Evolutionary conservation across 2,797 vertebrate species (phyloP).

Genomic region (Graptemys geographica): DNA sequence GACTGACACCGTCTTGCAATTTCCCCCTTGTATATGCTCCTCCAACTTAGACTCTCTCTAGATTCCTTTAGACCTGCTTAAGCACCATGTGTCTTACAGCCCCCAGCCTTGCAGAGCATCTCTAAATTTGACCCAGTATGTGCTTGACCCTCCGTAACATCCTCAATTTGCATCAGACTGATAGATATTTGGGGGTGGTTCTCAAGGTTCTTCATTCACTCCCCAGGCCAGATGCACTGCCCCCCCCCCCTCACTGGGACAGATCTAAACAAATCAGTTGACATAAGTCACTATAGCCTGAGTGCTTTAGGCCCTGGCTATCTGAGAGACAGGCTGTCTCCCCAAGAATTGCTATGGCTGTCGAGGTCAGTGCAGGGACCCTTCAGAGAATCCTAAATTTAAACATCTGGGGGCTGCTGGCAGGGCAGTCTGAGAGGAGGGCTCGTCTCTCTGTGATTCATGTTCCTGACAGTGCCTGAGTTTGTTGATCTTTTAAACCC

Average conservation of each 20-base stretch:
- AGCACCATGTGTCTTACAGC: neutral
- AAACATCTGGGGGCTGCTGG: slow-evolving; percentile 11
- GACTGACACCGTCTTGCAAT: neutral
- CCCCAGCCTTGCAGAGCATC: fast-evolving
- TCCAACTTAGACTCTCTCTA: neutral
- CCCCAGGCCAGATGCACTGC: slow-evolving; percentile 21
- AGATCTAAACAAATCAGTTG: neutral
- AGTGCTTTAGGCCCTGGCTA: neutral
- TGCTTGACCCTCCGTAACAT: slow-evolving; percentile 20
- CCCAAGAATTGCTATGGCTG: neutral
- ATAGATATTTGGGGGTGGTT: slow-evolving; percentile 60
- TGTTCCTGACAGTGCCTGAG: no score
- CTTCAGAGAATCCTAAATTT: neutral
- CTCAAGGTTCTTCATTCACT: slow-evolving; percentile 64
- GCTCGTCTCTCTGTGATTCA: neutral
- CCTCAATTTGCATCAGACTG: slow-evolving; percentile 8
- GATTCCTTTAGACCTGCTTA: no score
- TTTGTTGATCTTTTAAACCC: no score
- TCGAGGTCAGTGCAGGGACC: neutral
- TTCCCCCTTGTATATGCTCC: no score
- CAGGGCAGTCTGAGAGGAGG: neutral
- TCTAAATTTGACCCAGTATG: neutral
- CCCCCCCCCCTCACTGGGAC: neutral
- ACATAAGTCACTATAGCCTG: neutral
- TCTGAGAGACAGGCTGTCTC: neutral